These are phyloP conservation scores for Chionoecetes opilio DNA, from an alignment of 1,140 invertebrate species.

Conservation along the genomic window DNA sequence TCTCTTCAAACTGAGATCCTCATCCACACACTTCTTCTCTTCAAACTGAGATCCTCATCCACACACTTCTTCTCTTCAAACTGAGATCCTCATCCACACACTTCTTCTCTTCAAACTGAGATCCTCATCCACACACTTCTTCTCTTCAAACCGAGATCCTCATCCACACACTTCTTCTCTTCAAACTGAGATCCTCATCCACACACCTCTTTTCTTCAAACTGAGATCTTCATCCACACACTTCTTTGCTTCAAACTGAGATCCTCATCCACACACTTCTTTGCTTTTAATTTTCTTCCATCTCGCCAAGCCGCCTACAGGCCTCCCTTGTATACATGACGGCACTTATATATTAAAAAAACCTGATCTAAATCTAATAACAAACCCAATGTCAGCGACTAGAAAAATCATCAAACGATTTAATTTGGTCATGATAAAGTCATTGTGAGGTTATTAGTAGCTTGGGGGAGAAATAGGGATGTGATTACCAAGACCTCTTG, in stretches of 20 bases:
- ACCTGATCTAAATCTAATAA: background rate
- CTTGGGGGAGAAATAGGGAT: background rate
- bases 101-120: background rate
- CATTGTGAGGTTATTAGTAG: background rate
- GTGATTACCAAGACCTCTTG: constrained; percentile 2
- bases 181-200: no score
- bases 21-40: background rate
- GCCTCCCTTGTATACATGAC: no score
- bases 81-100: background rate
- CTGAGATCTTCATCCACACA: background rate
- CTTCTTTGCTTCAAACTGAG: background rate
- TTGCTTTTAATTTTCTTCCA: no score
- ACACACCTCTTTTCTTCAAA: no score
- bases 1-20: background rate
- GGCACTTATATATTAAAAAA: no score
- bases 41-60: no score
- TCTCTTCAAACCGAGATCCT: background rate
- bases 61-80: no score
- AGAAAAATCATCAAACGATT: background rate
- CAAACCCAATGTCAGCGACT: background rate
- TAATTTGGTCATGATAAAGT: background rate
- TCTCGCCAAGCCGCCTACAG: no score
- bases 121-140: no score
- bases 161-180: background rate
- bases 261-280: no score